A percentile compares a stretch with the other conserved stretches of the same genome.
phyloP scores from a whole-genome alignment of 2,888 invertebrate genomes.

The Lysandra bellargus region DNA sequence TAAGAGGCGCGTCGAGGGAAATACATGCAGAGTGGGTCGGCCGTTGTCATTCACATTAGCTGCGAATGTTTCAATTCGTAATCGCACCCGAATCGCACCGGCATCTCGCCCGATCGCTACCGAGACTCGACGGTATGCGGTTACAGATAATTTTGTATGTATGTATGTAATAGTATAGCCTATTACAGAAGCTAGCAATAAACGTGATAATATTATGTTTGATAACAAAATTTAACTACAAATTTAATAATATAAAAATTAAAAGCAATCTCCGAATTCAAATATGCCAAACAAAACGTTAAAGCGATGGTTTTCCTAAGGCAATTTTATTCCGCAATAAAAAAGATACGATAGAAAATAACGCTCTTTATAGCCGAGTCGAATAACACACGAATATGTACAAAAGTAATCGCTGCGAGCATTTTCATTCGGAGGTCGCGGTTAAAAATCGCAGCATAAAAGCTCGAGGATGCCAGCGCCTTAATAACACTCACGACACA shows the following conservation, averaged over 20 bases:
- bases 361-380: not conserved
- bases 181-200: not conserved
- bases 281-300: not conserved
- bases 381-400: not conserved
- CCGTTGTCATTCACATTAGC: slow-evolving; percentile 81
- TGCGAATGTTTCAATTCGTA: slow-evolving; percentile 77
- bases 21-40: slow-evolving; percentile 78
- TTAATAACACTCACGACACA: slow-evolving; percentile 67
- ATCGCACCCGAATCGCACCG: slow-evolving; percentile 70
- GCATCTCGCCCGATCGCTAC: slow-evolving; percentile 60
- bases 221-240: no score
- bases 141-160: slow-evolving; percentile 35
- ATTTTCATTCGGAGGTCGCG: slow-evolving; percentile 45
- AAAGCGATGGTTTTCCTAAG: not conserved
- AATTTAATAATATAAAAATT: not conserved
- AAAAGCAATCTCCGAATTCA: not conserved
- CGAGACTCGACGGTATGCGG: slow-evolving; percentile 62
- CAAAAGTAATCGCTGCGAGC: slow-evolving; percentile 30
- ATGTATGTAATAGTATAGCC: not conserved
- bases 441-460: slow-evolving; percentile 55
- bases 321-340: not conserved
- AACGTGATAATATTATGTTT: not conserved
- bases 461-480: slow-evolving; percentile 53
- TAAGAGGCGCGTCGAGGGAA: slow-evolving; percentile 78
- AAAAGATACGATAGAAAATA: slow-evolving; percentile 11